A percentile compares a stretch with the other conserved stretches of the same genome.
These are phyloP conservation scores for Cirrhinus molitorella DNA, from an alignment of 2,797 vertebrate genomes.

Conservation along the genomic window DNA sequence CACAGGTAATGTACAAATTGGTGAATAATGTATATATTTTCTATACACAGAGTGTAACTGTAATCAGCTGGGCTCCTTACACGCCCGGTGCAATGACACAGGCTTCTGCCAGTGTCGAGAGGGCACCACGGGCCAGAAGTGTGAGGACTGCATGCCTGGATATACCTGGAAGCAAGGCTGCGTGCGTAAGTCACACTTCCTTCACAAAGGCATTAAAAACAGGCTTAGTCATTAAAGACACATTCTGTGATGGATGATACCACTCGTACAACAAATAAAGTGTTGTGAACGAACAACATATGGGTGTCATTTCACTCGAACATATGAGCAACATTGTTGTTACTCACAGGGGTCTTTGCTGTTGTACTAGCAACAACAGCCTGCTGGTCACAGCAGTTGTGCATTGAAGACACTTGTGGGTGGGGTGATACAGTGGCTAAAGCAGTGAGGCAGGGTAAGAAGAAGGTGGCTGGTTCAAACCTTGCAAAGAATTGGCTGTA, in stretches of 20 bases:
- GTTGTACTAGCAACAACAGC: slow-evolving; percentile 23
- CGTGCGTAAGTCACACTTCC: slow-evolving; percentile 79
- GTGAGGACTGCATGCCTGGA: slow-evolving; percentile 89
- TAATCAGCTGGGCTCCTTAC: slow-evolving; percentile 84
- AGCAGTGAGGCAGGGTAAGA: neutral
- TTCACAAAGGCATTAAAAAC: slow-evolving; percentile 11
- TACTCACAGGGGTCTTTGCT: slow-evolving; percentile 30
- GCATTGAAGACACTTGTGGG: slow-evolving; percentile 18
- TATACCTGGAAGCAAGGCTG: slow-evolving; percentile 90
- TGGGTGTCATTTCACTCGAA: slow-evolving; percentile 24
- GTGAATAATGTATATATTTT: slow-evolving; percentile 2
- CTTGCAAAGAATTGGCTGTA: neutral
- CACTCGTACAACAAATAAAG: slow-evolving; percentile 4
- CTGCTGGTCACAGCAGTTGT: slow-evolving; percentile 6
- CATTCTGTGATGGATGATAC: neutral
- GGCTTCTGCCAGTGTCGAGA: slow-evolving; percentile 91
- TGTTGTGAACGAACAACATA: slow-evolving; percentile 39
- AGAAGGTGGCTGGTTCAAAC: neutral
- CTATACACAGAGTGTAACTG: slow-evolving; percentile 87
- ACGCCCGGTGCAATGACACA: slow-evolving; percentile 88
- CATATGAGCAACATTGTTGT: slow-evolving; percentile 39
- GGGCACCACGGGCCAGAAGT: slow-evolving; percentile 88
- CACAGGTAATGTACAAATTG: neutral
- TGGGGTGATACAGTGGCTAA: neutral
- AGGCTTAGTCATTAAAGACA: slow-evolving; percentile 22